Conservation (phyloP, 2,797 vertebrate species). For the Danio jaintianensis region DNA sequence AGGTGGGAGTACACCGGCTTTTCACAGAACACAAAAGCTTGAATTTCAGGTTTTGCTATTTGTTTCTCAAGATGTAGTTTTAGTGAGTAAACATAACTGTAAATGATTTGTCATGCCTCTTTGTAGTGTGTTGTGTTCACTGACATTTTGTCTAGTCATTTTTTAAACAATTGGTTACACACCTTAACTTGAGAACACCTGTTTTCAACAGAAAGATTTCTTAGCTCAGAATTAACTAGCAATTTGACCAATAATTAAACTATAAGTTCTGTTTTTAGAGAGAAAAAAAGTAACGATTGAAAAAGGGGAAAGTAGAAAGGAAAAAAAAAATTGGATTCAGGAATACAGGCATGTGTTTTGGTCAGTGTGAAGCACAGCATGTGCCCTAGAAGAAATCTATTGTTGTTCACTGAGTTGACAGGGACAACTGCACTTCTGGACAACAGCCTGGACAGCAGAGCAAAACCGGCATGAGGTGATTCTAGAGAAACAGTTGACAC, state of each 20-base stretch:
- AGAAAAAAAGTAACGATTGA: background rate
- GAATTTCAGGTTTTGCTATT: slow-evolving; percentile 22
- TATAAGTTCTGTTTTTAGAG: background rate
- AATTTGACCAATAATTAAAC: background rate
- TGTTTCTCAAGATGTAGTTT: background rate
- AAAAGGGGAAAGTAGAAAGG: background rate
- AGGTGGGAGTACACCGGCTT: background rate
- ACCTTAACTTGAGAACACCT: background rate
- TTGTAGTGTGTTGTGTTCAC: background rate
- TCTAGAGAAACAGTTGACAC: background rate
- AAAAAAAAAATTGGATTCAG: background rate
- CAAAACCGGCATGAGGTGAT: background rate
- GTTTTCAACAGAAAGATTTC: background rate
- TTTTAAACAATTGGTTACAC: background rate
- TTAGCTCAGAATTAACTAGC: background rate
- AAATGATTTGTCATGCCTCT: background rate
- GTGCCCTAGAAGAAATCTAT: background rate
- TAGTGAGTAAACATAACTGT: background rate
- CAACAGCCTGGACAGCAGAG: background rate
- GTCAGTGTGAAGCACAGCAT: background rate
- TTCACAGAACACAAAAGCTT: background rate
- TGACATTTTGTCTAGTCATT: background rate
- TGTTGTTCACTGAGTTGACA: slow-evolving; percentile 3
- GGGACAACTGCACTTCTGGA: background rate
- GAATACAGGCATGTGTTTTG: background rate